Percentiles rank a stretch among this genome's conserved stretches.
Conservation (phyloP, 2,888 invertebrate genomes). For the Reticulitermes lucifugus region DNA sequence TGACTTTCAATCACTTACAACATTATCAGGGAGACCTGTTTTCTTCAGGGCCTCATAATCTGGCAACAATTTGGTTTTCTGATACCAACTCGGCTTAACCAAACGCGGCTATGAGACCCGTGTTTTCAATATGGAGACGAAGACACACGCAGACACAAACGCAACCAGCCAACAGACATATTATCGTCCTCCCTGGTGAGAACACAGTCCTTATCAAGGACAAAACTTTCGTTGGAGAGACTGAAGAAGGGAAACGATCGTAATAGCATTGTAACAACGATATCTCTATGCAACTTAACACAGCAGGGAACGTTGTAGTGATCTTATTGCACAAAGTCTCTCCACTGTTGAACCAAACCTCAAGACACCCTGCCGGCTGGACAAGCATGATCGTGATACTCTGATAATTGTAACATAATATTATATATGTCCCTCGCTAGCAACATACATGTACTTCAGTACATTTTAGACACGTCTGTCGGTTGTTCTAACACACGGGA, state of each 20-base stretch:
- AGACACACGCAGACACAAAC: no score
- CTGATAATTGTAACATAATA: background rate
- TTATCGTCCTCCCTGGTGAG: background rate
- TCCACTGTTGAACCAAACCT: background rate
- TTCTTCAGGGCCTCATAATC: no score
- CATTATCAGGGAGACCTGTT: no score
- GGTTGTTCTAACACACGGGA: background rate
- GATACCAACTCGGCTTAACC: no score
- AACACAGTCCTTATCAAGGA: background rate
- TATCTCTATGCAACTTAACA: background rate
- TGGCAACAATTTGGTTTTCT: no score
- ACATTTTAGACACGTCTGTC: background rate
- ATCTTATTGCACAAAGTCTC: background rate
- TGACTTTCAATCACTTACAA: no score
- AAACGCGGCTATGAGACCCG: no score
- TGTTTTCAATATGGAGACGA: no score
- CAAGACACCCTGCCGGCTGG: background rate
- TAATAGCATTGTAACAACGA: background rate
- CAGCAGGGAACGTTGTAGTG: background rate
- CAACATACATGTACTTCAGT: background rate
- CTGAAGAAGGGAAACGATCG: background rate
- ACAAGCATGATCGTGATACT: background rate
- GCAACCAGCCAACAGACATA: background rate
- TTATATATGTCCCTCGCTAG: background rate
- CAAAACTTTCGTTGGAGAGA: background rate